A percentile compares a stretch with the other conserved stretches of the same genome.
These are phyloP conservation scores for Anthoscopus minutus DNA, from an alignment of 2,113 vertebrate species.

Conservation along the genomic window DNA sequence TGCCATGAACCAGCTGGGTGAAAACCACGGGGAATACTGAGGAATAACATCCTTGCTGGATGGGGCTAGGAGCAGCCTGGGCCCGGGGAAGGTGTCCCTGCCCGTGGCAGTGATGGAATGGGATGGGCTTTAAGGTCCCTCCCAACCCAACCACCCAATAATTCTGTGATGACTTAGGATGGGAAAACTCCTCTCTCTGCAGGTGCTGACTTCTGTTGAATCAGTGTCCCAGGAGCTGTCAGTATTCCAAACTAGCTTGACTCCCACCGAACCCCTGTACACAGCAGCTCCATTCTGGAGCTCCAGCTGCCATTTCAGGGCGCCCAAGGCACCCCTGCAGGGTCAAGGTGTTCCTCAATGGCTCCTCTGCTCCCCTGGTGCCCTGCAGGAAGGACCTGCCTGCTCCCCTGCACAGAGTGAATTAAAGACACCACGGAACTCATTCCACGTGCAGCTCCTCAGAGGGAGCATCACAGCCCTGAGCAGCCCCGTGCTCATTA, in stretches of 20 bases:
- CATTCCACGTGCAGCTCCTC: conserved; percentile 50
- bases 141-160: not conserved
- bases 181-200: not conserved
- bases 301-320: not conserved
- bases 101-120: fast-evolving
- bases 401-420: not conserved
- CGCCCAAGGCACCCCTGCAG: fast-evolving
- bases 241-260: not conserved
- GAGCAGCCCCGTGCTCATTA: conserved; percentile 56
- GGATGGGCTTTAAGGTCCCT: not conserved
- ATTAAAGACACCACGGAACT: not conserved
- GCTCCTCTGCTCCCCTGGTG: not conserved
- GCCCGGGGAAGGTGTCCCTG: not conserved
- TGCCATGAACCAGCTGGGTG: not conserved
- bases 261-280: not conserved
- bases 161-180: not conserved
- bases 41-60: not conserved
- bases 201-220: not conserved
- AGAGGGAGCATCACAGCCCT: not conserved
- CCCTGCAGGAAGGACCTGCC: not conserved
- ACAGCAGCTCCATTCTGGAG: not conserved
- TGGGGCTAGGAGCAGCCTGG: not conserved
- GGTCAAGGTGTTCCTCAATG: not conserved
- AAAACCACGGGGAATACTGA: not conserved
- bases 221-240: not conserved